These are phyloP conservation scores for Acropternis orthonyx DNA, from an alignment of 2,797 vertebrate species.

Conservation along the genomic window DNA sequence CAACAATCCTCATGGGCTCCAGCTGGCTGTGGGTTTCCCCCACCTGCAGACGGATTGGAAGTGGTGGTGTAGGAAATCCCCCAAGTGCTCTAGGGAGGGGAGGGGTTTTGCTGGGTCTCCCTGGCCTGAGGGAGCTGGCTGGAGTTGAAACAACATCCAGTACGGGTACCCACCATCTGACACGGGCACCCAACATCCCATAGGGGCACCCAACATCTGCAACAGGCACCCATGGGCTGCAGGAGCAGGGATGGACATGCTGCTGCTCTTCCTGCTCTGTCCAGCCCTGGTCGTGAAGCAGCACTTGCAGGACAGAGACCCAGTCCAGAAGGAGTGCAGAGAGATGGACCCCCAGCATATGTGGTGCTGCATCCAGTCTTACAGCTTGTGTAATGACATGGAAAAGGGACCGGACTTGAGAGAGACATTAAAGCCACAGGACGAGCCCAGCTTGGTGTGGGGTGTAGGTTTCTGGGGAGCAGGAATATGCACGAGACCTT, in stretches of 20 bases:
- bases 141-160: too few relatives aligned
- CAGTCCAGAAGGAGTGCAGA: neutral
- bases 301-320: neutral
- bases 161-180: neutral
- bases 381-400: fast-evolving
- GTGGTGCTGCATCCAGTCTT: neutral
- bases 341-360: fast-evolving
- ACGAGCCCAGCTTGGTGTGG: neutral
- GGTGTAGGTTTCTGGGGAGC: neutral
- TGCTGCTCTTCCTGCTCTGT: neutral
- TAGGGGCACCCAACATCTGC: neutral
- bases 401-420: neutral
- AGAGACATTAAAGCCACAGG: too few relatives aligned
- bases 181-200: neutral
- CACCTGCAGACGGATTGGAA: fast-evolving
- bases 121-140: neutral
- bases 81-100: neutral
- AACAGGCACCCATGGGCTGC: neutral
- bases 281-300: neutral
- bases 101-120: neutral
- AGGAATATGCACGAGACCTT: fast-evolving
- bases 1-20: neutral
- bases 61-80: too few relatives aligned
- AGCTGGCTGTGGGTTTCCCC: neutral
- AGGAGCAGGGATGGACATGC: neutral